Base-by-base conservation (phyloP, 2,797 vertebrate species). In the Falco rusticolus region DNA sequence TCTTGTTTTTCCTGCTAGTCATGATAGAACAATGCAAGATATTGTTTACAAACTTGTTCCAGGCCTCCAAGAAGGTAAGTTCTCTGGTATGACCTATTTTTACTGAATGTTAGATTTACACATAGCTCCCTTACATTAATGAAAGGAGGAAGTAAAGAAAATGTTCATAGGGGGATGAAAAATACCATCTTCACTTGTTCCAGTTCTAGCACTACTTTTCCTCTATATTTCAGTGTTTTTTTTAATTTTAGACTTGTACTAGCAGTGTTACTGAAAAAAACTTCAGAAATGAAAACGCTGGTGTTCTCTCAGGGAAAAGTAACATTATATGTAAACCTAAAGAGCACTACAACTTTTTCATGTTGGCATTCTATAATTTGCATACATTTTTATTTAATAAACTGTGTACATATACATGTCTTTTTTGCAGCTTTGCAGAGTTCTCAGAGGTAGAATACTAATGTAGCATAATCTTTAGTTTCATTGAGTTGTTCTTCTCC, bases 21-120 rank as follows among this genome's bases (percentile, higher is more conserved):
- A 99, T 99, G 99, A 99, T 97, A 98, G 99, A 98, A 99, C 99
- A 98, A 99, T 99, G 99, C 99, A 99, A 97, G 99, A 99, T 98
- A 99, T 99, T 93, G 99, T 99, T 97, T 99, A 99, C 98, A 99
- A 99, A 95, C 96, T 99, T 98, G 99, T 99, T 68, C 99, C 99
- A 78, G 99, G 99, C 97, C 98, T 99, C 94, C 99, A 99, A 97
- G 99, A 99, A 98, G 99, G 99, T 99, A 82, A 98, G 98, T 96
- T 88, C 64, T 37, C 60, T 22, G 18, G 26, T 79, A 33, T n/a
- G 16, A 50, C 68, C 13, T 70, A 39, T 69, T 63, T 75, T 83
- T 86, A 87, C 53, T 79, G 65, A 86, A 89, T 68, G 24, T 61
- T 92, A 83, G 26, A 60, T 72, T 88, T 68, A 72, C 6, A 59